These are phyloP conservation scores for Reinhardtius hippoglossoides DNA, from an alignment of 2,113 vertebrate genomes.

Conservation along the genomic window DNA sequence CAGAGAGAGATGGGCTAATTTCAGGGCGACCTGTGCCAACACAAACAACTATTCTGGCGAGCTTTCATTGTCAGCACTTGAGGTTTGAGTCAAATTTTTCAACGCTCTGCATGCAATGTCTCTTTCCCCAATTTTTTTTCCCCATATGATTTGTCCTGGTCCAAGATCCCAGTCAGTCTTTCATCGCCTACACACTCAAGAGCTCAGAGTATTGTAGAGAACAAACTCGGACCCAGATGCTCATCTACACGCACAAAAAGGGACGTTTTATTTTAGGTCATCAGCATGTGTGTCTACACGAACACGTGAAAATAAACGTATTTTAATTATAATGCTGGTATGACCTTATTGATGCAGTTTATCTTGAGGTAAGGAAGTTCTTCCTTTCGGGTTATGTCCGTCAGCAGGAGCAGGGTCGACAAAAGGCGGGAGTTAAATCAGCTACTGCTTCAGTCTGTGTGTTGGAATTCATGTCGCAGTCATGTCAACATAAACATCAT, in stretches of 20 bases:
- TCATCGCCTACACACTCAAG: slow-evolving; percentile 74
- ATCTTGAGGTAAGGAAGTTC: slow-evolving; percentile 23
- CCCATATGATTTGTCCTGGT: slow-evolving; percentile 73
- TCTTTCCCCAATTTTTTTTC: slow-evolving; percentile 61
- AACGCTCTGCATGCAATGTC: slow-evolving; percentile 75
- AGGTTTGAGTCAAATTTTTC: slow-evolving; percentile 81
- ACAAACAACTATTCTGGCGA: slow-evolving; percentile 89
- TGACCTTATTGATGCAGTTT: slow-evolving; percentile 15
- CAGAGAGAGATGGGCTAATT: slow-evolving; percentile 88
- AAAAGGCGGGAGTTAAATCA: slow-evolving; percentile 39
- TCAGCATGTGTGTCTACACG: not conserved
- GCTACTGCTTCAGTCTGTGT: slow-evolving; percentile 43
- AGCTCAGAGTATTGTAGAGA: slow-evolving; percentile 64
- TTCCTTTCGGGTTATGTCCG: slow-evolving; percentile 35
- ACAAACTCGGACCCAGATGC: slow-evolving; percentile 56
- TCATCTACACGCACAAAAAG: slow-evolving; percentile 49
- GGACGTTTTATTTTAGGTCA: not conserved
- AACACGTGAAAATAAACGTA: slow-evolving; percentile 17
- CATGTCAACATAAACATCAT: slow-evolving; percentile 69
- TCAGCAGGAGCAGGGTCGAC: slow-evolving; percentile 10
- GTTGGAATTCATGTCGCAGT: slow-evolving; percentile 58
- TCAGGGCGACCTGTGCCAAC: slow-evolving; percentile 85
- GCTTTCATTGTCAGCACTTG: slow-evolving; percentile 85
- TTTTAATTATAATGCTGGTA: slow-evolving; percentile 13
- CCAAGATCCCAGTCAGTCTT: slow-evolving; percentile 74